Base-by-base conservation (phyloP, 1,140 invertebrate genomes). In the Lineus longissimus region DNA sequence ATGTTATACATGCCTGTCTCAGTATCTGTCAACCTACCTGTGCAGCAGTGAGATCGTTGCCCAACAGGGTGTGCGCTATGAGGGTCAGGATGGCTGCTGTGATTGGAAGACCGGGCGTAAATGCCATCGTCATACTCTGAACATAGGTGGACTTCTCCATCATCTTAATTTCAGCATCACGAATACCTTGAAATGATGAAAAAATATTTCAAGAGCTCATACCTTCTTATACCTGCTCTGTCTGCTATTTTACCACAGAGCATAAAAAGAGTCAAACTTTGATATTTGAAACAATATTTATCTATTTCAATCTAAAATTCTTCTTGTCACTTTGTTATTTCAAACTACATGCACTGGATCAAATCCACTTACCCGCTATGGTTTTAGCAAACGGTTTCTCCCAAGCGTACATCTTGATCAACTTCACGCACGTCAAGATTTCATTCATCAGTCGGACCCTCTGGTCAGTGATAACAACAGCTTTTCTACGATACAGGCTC, bases 331-430 rank as follows among this genome's bases (percentile, higher is more conserved):
- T n/a, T n/a, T n/a, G n/a, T n/a, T n/a, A n/a, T n/a, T n/a, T n/a
- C n/a, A n/a, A n/a, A n/a, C n/a, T n/a, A n/a, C n/a, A n/a, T n/a
- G n/a, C n/a, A n/a, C n/a, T n/a, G n/a, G n/a, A n/a, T n/a, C n/a
- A n/a, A n/a, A n/a, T n/a, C n/a, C 45, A 67, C 72, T 65, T 75
- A 86, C 86, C 82, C 70, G 77, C 67, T 41, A 88, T 81, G 58
- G 80, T 79, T 62, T 83, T 78, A 47, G 86, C 83, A 76, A 94
- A 93, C 41, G 88, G 85, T 71, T 90, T 87, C 77, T 94, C 93
- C 92, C 92, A 95, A 0, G 89, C 89, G 80, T 93, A 92, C 87
- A 94, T 91, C 85, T 95, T 95, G 64, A 95, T 82, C 19, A 78
- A 57, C 54, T 75, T 77, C 30, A 78, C 74, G 62, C 66, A 78